Conservation (phyloP, 1,140 invertebrate species). For the Choristoneura fumiferana region DNA sequence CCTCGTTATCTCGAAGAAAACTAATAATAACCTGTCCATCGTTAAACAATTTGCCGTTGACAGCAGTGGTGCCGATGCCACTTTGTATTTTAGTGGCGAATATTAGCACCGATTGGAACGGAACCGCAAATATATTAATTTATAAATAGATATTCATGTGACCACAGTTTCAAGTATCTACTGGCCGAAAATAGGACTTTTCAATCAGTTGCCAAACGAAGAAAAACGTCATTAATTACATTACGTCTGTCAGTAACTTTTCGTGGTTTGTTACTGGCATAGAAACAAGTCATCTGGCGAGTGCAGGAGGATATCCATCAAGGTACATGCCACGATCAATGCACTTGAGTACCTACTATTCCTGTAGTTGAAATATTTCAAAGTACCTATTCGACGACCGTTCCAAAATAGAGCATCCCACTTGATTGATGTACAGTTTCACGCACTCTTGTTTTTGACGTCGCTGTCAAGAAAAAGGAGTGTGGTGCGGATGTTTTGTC, state of each 20-base stretch:
- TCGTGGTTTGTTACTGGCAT: too few species aligned
- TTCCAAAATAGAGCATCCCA: constrained; percentile 57
- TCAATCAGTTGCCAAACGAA: not conserved
- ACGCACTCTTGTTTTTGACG: constrained; percentile 67
- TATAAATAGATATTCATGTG: constrained; percentile 6
- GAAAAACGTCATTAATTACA: not conserved
- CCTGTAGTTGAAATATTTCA: constrained; percentile 9
- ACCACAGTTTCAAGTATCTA: not conserved
- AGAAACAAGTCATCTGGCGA: too few species aligned
- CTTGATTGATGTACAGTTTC: constrained; percentile 69
- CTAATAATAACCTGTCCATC: constrained; percentile 29
- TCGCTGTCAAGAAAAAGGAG: constrained; percentile 62
- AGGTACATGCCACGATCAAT: not conserved
- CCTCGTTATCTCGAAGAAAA: constrained; percentile 44
- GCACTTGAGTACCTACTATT: constrained; percentile 16
- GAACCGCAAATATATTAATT: not conserved
- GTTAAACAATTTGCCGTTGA: constrained; percentile 30
- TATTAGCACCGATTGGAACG: constrained; percentile 1
- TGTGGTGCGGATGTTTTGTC: constrained; percentile 55
- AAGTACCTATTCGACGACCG: constrained; percentile 36
- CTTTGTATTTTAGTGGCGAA: constrained; percentile 37
- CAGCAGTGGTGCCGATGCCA: constrained; percentile 44
- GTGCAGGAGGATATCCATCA: too few species aligned
- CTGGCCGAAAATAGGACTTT: not conserved
- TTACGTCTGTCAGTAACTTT: too few species aligned